Evolutionary conservation across 2,113 vertebrate genomes (phyloP), one percentile per base, ranked within the genome.

Genomic region (Mesembrinibis cayennensis): DNA sequence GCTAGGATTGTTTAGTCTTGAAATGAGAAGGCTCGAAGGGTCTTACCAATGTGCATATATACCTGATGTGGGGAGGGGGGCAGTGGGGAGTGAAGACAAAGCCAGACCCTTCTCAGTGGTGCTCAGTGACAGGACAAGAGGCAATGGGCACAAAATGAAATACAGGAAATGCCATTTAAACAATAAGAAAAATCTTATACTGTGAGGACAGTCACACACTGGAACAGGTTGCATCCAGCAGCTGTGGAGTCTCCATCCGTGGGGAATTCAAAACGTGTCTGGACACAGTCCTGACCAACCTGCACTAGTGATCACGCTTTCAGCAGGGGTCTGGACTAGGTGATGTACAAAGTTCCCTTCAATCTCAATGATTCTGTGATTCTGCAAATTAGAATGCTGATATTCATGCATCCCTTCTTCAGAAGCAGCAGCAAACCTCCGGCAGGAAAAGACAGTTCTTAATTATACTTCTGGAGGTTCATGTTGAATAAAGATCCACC

Each of bases 1-100:
- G 53, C 19, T 86, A 29, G 17, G 47, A 45, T 1, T 55, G 34
- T 36, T 67, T 40, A 40, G 19, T 16, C 27, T 19, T 32, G 27
- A 58, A 83, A 82, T 62, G 13, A 67, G 22, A 47, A 47, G 9
- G 18, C 38, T 71, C 29, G 62, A 30, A 49, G 10, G 3, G 10
- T 62, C 23, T 55, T 49, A 44, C 0, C 22, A 20, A 23, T 8
- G 21, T 30, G 47, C 9, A 16, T 38, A 55, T 85, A 79, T 34
- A 80, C 11, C 32, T 63, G 18, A 72, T 0, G 0, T 21, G 36
- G 32, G 12, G 18, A 82, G 11, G 6, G 6, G 9, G 11, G 12
- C 22, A 45, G 53, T 4, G 6, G 10, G 20, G 9, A 55, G 7
- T 3, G 9, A 85, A 90, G 62, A 66, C 18, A 82, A 82, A 79